phyloP scores from a whole-genome alignment of 2,888 invertebrate genomes.

The Lepidonotus clava region DNA sequence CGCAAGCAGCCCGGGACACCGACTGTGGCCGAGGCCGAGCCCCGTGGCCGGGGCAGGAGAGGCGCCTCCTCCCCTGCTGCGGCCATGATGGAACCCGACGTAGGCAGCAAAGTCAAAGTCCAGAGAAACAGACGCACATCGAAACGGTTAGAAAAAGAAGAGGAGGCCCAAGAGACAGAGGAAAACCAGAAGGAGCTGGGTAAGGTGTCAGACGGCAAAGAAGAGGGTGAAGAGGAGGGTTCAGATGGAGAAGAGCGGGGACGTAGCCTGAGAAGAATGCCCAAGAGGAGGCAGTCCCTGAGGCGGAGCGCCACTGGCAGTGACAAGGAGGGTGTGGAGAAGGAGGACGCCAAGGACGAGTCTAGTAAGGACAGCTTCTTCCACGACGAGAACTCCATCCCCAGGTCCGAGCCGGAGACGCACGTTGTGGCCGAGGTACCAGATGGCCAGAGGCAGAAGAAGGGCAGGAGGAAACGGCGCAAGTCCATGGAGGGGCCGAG shows the following conservation, averaged over 20 bases:
- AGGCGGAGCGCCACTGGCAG: slow-evolving; percentile 17
- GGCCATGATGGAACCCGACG: slow-evolving; percentile 12
- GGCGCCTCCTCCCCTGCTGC: slow-evolving; percentile 11
- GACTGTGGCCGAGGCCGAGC: background rate
- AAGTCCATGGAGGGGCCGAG: slow-evolving; percentile 42
- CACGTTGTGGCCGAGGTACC: background rate
- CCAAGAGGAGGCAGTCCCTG: slow-evolving; percentile 29
- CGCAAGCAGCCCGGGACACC: background rate
- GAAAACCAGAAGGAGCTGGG: slow-evolving; percentile 69
- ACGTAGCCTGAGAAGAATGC: background rate
- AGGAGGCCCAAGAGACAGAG: slow-evolving; percentile 58
- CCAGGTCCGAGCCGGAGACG: background rate
- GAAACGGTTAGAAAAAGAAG: slow-evolving; percentile 27
- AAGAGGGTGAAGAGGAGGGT: slow-evolving; percentile 43
- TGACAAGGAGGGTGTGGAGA: slow-evolving; percentile 35
- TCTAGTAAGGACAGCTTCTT: slow-evolving; percentile 9
- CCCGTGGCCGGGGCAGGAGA: slow-evolving; percentile 35
- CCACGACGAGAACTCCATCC: slow-evolving; percentile 31
- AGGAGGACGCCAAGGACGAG: slow-evolving; percentile 39
- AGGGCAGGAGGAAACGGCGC: slow-evolving; percentile 49
- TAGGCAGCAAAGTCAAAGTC: background rate
- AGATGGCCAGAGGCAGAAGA: slow-evolving; percentile 25
- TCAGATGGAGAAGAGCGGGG: slow-evolving; percentile 32
- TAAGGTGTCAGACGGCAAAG: slow-evolving; percentile 48
- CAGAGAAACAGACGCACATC: slow-evolving; percentile 20